These are phyloP conservation scores for Clivina fossor DNA, from an alignment of 2,888 invertebrate species.

Conservation along the genomic window DNA sequence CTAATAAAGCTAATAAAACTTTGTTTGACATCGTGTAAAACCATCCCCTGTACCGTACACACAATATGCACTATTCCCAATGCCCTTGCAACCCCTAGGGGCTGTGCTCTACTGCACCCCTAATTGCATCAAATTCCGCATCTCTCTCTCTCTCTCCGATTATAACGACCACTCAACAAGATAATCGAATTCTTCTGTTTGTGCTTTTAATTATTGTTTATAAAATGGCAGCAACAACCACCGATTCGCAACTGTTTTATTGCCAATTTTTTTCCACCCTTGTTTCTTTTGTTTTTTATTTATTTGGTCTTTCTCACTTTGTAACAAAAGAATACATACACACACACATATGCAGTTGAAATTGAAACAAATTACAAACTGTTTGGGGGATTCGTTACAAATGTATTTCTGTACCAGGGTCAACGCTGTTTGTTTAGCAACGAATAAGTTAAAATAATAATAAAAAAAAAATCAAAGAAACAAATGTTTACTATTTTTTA, in stretches of 20 bases:
- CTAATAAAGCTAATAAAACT: too few relatives aligned
- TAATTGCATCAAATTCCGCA: neutral
- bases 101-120: neutral
- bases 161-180: slow-evolving; percentile 1
- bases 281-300: too few relatives aligned
- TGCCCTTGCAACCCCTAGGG: neutral
- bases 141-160: too few relatives aligned
- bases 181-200: slow-evolving; percentile 17
- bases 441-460: too few relatives aligned
- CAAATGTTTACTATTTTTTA: neutral
- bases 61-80: neutral
- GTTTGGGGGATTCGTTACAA: slow-evolving; percentile 2
- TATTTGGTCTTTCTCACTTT: too few relatives aligned
- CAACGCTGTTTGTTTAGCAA: too few relatives aligned
- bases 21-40: too few relatives aligned
- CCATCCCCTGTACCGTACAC: neutral
- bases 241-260: too few relatives aligned
- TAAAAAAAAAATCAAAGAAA: too few relatives aligned
- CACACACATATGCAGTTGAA: slow-evolving; percentile 1
- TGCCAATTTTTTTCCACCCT: too few relatives aligned
- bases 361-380: slow-evolving; percentile 11
- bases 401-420: too few relatives aligned
- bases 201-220: slow-evolving; percentile 8
- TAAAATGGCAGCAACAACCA: neutral
- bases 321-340: neutral